Percentiles rank a stretch among this genome's conserved stretches.
phyloP scores from a whole-genome alignment of 2,888 invertebrate genomes.

The Scelioninae gen. 1 region DNA sequence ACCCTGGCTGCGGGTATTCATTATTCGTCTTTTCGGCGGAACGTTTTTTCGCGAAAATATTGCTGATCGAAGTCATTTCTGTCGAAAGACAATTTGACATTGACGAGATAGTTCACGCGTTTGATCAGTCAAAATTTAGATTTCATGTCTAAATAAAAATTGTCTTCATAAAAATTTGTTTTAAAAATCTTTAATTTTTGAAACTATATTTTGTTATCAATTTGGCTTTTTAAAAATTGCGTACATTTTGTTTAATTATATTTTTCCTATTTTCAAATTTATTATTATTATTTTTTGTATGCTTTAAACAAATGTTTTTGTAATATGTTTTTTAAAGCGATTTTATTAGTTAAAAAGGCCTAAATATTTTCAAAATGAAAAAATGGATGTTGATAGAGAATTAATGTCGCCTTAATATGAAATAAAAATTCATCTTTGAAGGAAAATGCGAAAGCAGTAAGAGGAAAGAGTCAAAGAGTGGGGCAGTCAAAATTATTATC shows the following conservation, averaged over 20 bases:
- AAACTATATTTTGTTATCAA: no score
- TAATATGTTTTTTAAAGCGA: no score
- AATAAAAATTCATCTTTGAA: constrained; percentile 42
- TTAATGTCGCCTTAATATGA: not conserved
- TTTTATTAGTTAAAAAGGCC: no score
- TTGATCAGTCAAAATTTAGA: not conserved
- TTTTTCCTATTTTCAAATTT: no score
- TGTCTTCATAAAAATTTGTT: not conserved
- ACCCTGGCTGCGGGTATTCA: constrained; percentile 26
- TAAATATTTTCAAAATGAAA: not conserved
- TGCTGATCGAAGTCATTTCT: constrained; percentile 12
- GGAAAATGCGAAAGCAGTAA: constrained; percentile 25
- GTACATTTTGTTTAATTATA: no score
- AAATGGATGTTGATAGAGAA: not conserved
- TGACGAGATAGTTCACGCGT: not conserved
- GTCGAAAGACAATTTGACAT: constrained; percentile 3
- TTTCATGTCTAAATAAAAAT: not conserved
- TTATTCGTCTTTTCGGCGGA: constrained; percentile 33
- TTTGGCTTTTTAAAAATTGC: no score
- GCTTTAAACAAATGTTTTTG: no score
- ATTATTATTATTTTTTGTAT: no score
- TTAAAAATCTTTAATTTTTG: no score
- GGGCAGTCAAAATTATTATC: constrained; percentile 66
- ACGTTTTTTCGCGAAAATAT: constrained; percentile 8
- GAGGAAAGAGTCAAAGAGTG: constrained; percentile 45